phyloP scores from a whole-genome alignment of 1,140 invertebrate genomes.

The Neodiprion lecontei region DNA sequence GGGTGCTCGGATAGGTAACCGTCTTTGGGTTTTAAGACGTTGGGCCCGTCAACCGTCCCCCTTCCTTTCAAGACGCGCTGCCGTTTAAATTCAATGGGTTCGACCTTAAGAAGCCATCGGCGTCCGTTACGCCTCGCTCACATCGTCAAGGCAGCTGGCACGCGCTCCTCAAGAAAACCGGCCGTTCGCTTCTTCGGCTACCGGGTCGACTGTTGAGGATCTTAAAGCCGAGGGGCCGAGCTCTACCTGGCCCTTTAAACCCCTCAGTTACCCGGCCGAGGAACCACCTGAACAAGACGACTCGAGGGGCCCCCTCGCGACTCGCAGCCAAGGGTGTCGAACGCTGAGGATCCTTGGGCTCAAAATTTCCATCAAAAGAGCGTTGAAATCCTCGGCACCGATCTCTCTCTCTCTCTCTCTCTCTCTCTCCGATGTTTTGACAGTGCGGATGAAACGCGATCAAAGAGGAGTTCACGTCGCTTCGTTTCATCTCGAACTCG shows the following conservation, averaged over 20 bases:
- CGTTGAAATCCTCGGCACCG: not conserved
- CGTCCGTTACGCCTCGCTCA: conserved; percentile 59
- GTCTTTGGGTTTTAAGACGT: not conserved
- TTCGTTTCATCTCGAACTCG: too few species aligned
- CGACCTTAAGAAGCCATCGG: conserved; percentile 19
- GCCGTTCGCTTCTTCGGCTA: conserved; percentile 26
- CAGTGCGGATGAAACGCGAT: too few species aligned
- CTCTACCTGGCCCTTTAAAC: conserved; percentile 59
- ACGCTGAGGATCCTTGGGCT: conserved; percentile 14
- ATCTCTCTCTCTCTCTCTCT: not conserved
- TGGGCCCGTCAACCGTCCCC: not conserved
- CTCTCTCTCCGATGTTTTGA: not conserved
- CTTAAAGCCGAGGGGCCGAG: conserved; percentile 22
- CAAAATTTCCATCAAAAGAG: not conserved
- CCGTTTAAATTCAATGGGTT: conserved; percentile 33
- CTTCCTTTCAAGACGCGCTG: not conserved
- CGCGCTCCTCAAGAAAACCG: conserved; percentile 51
- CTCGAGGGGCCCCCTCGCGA: conserved; percentile 48
- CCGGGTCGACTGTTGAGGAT: conserved; percentile 8
- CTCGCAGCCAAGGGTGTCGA: conserved; percentile 41
- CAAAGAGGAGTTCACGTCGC: too few species aligned
- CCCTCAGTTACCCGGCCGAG: conserved; percentile 36
- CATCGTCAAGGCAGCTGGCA: conserved; percentile 54
- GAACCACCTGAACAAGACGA: conserved; percentile 53
- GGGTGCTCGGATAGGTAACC: too few species aligned